Evolutionary conservation across 37 sponge, comb jelly and placozoan genomes (phyloP).

Genomic region (Lycopodina hypogea): DNA sequence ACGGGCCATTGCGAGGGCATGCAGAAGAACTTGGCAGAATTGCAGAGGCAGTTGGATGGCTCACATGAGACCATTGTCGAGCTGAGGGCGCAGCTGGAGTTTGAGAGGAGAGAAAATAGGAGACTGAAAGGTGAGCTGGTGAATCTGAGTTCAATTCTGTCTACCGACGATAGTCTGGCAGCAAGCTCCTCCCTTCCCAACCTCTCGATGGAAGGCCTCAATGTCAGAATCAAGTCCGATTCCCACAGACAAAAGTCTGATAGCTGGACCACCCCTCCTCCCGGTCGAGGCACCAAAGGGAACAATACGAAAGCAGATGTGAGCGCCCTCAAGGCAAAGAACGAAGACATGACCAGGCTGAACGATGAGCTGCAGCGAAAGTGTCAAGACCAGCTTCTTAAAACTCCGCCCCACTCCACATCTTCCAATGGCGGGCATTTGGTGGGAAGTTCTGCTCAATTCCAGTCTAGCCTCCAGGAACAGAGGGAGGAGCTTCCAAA

Average conservation of each 20-base stretch:
- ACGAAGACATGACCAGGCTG: conserved; percentile 57
- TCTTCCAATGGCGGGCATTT: background rate
- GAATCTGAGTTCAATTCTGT: background rate
- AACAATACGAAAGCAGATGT: conserved; percentile 19
- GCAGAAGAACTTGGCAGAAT: background rate
- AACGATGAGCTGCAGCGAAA: conserved; percentile 58
- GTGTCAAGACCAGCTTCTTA: conserved; percentile 38
- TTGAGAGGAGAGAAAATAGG: conserved; percentile 22
- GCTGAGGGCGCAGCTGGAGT: conserved; percentile 30
- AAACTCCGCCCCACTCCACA: conserved; percentile 13
- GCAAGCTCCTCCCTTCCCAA: conserved; percentile 42
- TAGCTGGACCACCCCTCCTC: conserved; percentile 49
- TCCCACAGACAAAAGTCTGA: conserved; percentile 16
- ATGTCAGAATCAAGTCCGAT: background rate
- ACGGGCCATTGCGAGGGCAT: conserved; percentile 18
- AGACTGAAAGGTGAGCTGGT: conserved; percentile 25
- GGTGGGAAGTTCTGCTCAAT: background rate
- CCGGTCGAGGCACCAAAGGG: background rate
- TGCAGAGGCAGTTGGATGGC: conserved; percentile 17
- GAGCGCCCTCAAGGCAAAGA: conserved; percentile 42
- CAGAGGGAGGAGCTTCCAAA: conserved; percentile 10
- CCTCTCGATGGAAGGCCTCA: background rate
- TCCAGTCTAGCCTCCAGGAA: conserved; percentile 18
- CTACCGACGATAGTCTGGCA: background rate
- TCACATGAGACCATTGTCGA: conserved; percentile 29